Evolutionary conservation across 2,113 vertebrate genomes (phyloP), one percentile per base, ranked within the genome.

Genomic region (Fregata magnificens): DNA sequence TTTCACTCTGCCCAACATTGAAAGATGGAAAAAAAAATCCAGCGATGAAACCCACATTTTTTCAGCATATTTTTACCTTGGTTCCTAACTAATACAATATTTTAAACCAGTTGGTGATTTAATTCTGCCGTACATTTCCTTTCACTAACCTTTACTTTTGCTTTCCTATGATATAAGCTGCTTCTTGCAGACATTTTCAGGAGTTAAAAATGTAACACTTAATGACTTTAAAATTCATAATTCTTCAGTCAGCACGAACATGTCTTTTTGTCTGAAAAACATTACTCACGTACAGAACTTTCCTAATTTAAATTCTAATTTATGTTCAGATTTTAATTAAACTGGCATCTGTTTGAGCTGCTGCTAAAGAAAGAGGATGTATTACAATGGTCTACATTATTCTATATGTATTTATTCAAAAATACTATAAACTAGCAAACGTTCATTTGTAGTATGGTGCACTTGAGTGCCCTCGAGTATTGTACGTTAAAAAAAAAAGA

Each of bases 301-400:
- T 74, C n/a, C 34, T 53, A 88, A 91, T 82, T 78, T 83, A 88
- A 81, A 90, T 88, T 73, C 42, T 81, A 83, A 90, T 86, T 90
- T 74, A 84, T 52, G 65, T 40, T 72, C 56, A 72, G 63, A 84
- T 83, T 93, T 88, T 81, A 96, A 90, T 93, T 96, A 84, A 88
- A 95, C 9, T 52, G 8, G 24, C 56, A 78, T 40, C 63, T 81
- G 44, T 67, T 82, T 82, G 40, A 90, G 72, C 20, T 82, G 44
- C 50, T 86, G n/a, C 32, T 79, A 40, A 84, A 95, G 40, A 58
- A 63, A 62, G 13, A 77, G 18, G 36, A 83, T 86, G 13, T 15
- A 38, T 59, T 79, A 76, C 34, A 88, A 47, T 13, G 21, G 25
- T 59, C 52, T 29, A 52, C 4, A 2, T 77, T 72, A 69, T 50